Conservation (phyloP, 1,140 invertebrate species). For the Himalopsyche phryganea region DNA sequence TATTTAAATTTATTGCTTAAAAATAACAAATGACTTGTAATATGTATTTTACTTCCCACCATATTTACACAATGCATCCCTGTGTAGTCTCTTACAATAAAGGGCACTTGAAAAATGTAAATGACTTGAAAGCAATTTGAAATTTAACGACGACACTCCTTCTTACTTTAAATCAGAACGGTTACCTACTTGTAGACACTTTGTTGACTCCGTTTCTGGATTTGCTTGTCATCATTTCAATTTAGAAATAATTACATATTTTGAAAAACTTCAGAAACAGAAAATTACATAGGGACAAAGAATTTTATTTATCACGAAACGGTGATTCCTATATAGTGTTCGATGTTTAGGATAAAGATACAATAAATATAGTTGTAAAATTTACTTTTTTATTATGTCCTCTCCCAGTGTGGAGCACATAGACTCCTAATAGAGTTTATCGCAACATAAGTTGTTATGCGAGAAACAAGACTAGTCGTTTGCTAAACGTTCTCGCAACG, state of each 20-base stretch:
- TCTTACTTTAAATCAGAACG: neutral
- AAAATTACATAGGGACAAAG: neutral
- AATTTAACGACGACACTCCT: conserved; percentile 26
- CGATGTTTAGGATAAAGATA: too few species aligned
- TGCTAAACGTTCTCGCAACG: too few species aligned
- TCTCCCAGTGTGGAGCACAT: too few species aligned
- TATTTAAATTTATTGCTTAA: too few species aligned
- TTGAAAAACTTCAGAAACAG: neutral
- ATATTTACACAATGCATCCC: neutral
- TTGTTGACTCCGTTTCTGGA: neutral
- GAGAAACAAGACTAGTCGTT: too few species aligned
- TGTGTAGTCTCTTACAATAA: neutral
- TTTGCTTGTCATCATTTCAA: neutral
- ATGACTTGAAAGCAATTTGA: conserved; percentile 21
- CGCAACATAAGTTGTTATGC: too few species aligned
- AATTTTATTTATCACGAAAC: neutral
- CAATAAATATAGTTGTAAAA: too few species aligned
- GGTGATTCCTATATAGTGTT: conserved; percentile 2
- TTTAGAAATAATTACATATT: neutral
- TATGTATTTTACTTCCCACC: too few species aligned
- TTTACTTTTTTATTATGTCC: too few species aligned
- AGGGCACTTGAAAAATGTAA: conserved; percentile 23
- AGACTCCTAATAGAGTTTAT: too few species aligned
- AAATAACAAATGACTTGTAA: too few species aligned
- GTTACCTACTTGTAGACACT: neutral